Percentiles rank a stretch among this genome's conserved stretches.
phyloP scores from a whole-genome alignment of 2,888 invertebrate genomes.

The Cotesia congregata region DNA sequence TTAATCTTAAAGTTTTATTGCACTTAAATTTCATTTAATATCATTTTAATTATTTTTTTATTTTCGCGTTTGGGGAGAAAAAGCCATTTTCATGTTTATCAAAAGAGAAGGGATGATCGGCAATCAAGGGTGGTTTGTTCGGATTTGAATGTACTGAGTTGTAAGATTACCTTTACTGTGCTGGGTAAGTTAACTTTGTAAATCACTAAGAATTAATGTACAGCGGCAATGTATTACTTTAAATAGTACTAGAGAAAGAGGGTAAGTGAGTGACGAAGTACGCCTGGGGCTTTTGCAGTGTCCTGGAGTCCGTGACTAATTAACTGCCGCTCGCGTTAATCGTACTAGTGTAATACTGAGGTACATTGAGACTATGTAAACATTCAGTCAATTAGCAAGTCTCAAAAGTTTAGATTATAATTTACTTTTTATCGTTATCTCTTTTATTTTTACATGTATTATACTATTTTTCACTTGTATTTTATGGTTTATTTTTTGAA shows the following conservation, averaged over 20 bases:
- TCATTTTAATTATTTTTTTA: neutral
- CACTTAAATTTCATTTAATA: conserved; percentile 14
- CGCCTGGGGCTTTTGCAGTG: conserved; percentile 35
- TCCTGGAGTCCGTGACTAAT: conserved; percentile 55
- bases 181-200: neutral
- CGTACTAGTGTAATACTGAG: conserved; percentile 48
- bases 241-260: conserved; percentile 36
- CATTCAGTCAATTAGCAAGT: conserved; percentile 62
- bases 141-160: neutral
- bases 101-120: neutral
- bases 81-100: neutral
- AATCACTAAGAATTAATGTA: conserved; percentile 15
- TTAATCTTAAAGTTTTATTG: conserved; percentile 14
- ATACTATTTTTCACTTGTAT: too few relatives aligned
- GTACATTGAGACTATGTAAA: conserved; percentile 58
- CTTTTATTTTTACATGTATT: neutral
- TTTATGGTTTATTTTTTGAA: too few relatives aligned
- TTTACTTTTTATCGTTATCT: neutral
- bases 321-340: conserved; percentile 64
- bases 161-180: neutral
- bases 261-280: conserved; percentile 40
- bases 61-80: neutral
- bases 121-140: too few relatives aligned
- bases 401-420: neutral
- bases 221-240: neutral